A percentile compares a stretch with the other conserved stretches of the same genome.
phyloP scores from a whole-genome alignment of 2,113 vertebrate genomes.

The Poicephalus meyeri region DNA sequence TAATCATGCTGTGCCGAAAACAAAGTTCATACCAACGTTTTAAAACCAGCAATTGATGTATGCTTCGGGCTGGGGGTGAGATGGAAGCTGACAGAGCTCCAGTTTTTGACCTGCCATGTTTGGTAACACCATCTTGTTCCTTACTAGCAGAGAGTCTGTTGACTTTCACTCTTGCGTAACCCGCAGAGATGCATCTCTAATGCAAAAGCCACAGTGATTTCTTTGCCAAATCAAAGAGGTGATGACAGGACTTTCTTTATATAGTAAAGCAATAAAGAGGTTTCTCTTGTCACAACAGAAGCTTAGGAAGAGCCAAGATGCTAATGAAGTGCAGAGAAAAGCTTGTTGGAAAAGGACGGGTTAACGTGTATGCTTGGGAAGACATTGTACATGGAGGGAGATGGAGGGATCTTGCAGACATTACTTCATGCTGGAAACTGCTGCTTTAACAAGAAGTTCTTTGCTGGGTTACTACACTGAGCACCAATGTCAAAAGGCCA shows the following conservation, averaged over 20 bases:
- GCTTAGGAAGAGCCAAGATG: background rate
- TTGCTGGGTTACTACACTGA: background rate
- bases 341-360: background rate
- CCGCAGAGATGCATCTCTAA: background rate
- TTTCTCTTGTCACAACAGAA: background rate
- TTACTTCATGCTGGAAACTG: background rate
- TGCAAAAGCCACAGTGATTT: background rate
- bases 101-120: background rate
- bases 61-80: background rate
- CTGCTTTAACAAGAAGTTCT: background rate
- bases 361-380: background rate
- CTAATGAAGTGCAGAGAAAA: background rate
- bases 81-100: background rate
- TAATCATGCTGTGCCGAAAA: background rate
- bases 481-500: background rate
- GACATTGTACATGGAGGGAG: fast-evolving
- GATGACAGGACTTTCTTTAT: background rate
- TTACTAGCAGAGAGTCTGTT: background rate
- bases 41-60: background rate
- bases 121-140: background rate
- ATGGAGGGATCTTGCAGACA: background rate
- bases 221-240: background rate
- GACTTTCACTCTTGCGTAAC: background rate
- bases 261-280: background rate
- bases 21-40: background rate